phyloP scores from a whole-genome alignment of 2,113 vertebrate species.

The Pseudonaja textilis region DNA sequence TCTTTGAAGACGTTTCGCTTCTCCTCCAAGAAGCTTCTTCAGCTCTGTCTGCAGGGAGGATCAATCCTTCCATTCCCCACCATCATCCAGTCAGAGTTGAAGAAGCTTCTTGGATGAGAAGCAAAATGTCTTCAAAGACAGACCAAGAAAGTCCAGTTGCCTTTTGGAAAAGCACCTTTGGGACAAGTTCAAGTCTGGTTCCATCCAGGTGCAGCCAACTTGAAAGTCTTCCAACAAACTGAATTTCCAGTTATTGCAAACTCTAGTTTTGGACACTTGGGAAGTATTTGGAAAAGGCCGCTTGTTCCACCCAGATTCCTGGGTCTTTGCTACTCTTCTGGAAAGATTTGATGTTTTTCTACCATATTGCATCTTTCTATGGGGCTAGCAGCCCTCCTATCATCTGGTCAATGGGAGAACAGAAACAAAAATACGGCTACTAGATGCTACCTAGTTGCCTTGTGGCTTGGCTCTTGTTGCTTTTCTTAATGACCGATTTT shows the following conservation, averaged over 20 bases:
- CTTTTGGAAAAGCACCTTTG: too few relatives aligned
- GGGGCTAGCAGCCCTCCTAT: neutral
- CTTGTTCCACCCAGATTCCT: neutral
- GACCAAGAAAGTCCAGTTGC: too few relatives aligned
- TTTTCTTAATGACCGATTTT: neutral
- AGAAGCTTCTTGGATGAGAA: too few relatives aligned
- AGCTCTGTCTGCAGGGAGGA: too few relatives aligned
- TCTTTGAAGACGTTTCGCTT: too few relatives aligned
- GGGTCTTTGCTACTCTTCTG: neutral
- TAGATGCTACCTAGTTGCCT: neutral
- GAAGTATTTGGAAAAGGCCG: neutral
- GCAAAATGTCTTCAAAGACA: too few relatives aligned
- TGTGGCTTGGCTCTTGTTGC: neutral
- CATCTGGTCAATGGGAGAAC: neutral
- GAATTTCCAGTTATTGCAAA: neutral
- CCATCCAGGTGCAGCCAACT: neutral
- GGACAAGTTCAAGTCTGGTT: neutral
- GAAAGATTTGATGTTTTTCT: neutral
- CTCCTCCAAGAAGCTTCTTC: too few relatives aligned
- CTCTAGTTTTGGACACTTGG: neutral
- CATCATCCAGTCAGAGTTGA: too few relatives aligned
- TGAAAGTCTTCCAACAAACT: neutral
- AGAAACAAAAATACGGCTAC: neutral
- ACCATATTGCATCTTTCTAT: neutral
- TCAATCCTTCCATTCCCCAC: too few relatives aligned